These are phyloP conservation scores for Picus viridis DNA, from an alignment of 2,797 vertebrate species.

Conservation along the genomic window DNA sequence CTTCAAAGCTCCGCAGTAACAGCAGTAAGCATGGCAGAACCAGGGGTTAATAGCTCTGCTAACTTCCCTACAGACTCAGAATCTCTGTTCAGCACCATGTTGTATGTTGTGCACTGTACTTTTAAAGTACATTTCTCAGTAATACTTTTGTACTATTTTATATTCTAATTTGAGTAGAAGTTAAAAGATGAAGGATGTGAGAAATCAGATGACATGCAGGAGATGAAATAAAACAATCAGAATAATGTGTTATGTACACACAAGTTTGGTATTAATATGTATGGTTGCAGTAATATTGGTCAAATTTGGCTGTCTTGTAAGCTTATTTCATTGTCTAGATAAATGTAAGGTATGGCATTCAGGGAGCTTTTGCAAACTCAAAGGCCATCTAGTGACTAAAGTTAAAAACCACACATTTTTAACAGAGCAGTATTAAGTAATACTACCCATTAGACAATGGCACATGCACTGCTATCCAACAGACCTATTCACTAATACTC, in stretches of 20 bases:
- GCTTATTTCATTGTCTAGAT: not conserved
- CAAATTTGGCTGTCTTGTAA: not conserved
- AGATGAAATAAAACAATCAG: not conserved
- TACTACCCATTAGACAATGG: not conserved
- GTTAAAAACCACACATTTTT: not conserved
- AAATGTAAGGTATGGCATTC: not conserved
- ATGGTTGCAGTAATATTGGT: not conserved
- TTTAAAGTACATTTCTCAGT: not conserved
- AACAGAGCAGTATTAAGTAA: not conserved
- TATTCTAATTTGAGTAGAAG: not conserved
- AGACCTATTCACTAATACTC: not conserved
- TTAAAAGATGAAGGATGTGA: not conserved
- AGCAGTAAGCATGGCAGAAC: not conserved
- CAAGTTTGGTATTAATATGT: not conserved
- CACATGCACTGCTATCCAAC: not conserved
- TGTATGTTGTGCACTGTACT: not conserved
- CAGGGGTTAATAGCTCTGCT: not conserved
- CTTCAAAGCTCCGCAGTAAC: not conserved
- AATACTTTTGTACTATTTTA: not conserved
- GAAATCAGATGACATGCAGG: not conserved
- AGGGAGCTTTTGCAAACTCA: constrained; percentile 41
- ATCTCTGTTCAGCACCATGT: not conserved
- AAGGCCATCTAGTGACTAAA: constrained; percentile 72
- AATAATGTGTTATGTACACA: not conserved
- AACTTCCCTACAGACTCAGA: not conserved